These are phyloP conservation scores for Ptycholaimellus sp. DNA, from an alignment of 2,888 invertebrate species.

Conservation along the genomic window DNA sequence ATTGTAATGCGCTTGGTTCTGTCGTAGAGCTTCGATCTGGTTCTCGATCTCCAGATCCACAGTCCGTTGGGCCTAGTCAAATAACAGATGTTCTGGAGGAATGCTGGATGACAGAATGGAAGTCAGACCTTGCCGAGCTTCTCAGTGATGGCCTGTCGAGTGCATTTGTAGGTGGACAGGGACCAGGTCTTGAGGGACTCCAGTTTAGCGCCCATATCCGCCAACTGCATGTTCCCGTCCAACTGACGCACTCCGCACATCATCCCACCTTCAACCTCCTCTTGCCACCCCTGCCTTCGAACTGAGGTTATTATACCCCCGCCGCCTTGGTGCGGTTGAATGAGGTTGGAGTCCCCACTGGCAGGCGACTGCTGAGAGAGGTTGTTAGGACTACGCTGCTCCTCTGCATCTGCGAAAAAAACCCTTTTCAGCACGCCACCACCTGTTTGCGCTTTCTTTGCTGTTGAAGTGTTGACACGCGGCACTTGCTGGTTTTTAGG, in stretches of 20 bases:
- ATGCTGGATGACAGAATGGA: background rate
- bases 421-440: no score
- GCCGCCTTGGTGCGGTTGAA: no score
- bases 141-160: conserved; percentile 80
- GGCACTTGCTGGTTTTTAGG: no score
- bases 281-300: no score
- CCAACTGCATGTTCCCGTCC: conserved; percentile 6
- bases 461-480: no score
- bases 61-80: conserved; percentile 27
- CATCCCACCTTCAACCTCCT: no score
- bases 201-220: conserved; percentile 40
- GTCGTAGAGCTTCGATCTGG: conserved; percentile 54
- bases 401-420: no score
- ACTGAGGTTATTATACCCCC: no score
- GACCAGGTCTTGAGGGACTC: conserved; percentile 87
- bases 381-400: no score
- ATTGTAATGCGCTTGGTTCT: conserved; percentile 41
- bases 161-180: conserved; percentile 90
- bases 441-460: no score
- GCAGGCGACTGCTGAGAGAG: no score
- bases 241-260: background rate
- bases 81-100: background rate
- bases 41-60: conserved; percentile 56
- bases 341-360: no score
- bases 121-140: conserved; percentile 52